Percentiles rank a stretch among this genome's conserved stretches.
phyloP scores from a whole-genome alignment of 1,140 invertebrate genomes.

The Lithobius niger region DNA sequence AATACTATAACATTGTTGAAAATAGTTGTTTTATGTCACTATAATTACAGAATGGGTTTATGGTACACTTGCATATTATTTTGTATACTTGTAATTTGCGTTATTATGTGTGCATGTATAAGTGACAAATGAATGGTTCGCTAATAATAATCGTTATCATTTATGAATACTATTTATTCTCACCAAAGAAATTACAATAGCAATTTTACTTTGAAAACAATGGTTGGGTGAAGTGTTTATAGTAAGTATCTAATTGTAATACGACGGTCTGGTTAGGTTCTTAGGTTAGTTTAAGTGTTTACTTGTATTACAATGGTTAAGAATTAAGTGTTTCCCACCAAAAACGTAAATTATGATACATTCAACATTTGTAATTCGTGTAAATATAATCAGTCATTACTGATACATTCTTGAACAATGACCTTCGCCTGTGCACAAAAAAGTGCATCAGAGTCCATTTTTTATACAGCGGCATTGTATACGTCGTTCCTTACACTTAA shows the following conservation, averaged over 20 bases:
- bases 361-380: not conserved
- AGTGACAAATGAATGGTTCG: not conserved
- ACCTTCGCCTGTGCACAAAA: not conserved
- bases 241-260: not conserved
- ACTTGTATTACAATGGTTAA: no score
- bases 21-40: not conserved
- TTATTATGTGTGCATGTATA: not conserved
- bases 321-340: not conserved
- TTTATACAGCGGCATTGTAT: not conserved
- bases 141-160: not conserved
- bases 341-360: not conserved
- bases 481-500: not conserved
- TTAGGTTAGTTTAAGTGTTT: no score
- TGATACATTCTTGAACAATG: not conserved
- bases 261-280: no score
- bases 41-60: not conserved
- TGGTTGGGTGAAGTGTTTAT: not conserved
- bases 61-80: not conserved
- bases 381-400: no score
- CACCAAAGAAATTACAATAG: not conserved
- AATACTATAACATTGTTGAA: not conserved
- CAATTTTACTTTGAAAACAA: not conserved
- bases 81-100: not conserved
- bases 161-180: not conserved
- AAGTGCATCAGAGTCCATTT: not conserved